Base-by-base conservation (phyloP, 2,888 invertebrate genomes). In the Norana najaformis region DNA sequence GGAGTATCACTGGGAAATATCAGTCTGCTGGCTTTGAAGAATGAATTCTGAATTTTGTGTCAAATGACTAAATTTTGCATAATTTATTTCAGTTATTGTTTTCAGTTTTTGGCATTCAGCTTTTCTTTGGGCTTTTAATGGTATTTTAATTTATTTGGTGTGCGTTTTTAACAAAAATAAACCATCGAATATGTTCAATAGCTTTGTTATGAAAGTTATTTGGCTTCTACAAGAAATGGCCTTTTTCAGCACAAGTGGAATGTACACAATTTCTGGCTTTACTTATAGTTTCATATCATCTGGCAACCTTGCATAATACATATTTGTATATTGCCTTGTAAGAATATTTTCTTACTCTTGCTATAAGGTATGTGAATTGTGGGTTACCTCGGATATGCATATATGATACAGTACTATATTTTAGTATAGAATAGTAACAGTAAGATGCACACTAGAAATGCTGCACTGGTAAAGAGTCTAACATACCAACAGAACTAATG, bases 321-420 rank as follows among this genome's bases (percentile, higher is more conserved):
- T 69, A 69, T 69, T n/a, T 69, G n/a, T 69, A 69, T n/a, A n/a
- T n/a, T n/a, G n/a, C n/a, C 69, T 69, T 69, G 30, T 69, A 69
- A n/a, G 69, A n/a, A 69, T 8, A 8, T n/a, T n/a, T 13, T 8
- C n/a, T 16, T n/a, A n/a, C n/a, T n/a, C n/a, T 53, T 69, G n/a
- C 69, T n/a, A n/a, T n/a, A n/a, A 69, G 69, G 11, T 69, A n/a
- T 69, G n/a, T 30, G 69, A 69, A n/a, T 30, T n/a, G n/a, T 69
- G n/a, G 69, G 47, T n/a, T 47, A 23, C 6, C 23, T 16, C 47
- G 13, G 23, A 1, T 23, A 47, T 47, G 23, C n/a, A 69, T 13
- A n/a, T 69, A 69, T n/a, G n/a, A 69, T n/a, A 69, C 69, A n/a
- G 69, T 69, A 69, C 53, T 23, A 30, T 53, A 6, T 30, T 53